Conservation (phyloP, 2,113 vertebrate genomes). For the Gopherus evgoodei region DNA sequence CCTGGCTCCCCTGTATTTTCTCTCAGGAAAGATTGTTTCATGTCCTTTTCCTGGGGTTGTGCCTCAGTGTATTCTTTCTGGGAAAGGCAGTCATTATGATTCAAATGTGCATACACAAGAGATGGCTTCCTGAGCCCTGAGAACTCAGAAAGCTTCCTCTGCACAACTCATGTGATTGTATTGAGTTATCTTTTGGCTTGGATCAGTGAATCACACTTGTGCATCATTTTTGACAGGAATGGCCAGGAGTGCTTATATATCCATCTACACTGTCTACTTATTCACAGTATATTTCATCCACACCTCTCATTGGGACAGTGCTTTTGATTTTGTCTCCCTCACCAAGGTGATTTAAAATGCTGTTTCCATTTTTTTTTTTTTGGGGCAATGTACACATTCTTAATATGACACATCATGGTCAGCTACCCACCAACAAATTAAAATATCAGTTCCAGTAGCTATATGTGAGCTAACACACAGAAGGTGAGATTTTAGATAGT, state of each 20-base stretch:
- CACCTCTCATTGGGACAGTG: background rate
- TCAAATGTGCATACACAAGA: background rate
- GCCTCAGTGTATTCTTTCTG: slow-evolving; percentile 18
- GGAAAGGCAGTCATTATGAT: background rate
- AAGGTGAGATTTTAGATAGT: background rate
- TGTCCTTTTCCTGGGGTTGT: background rate
- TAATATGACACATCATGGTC: background rate
- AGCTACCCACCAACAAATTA: background rate
- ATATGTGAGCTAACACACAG: background rate
- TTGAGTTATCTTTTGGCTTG: slow-evolving; percentile 65
- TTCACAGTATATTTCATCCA: slow-evolving; percentile 36
- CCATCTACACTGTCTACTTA: background rate
- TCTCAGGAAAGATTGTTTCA: background rate
- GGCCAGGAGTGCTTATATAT: slow-evolving; percentile 43
- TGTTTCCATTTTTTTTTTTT: background rate
- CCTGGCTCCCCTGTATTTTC: background rate
- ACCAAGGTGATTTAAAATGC: background rate
- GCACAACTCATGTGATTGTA: slow-evolving; percentile 59
- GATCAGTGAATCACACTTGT: slow-evolving; percentile 54
- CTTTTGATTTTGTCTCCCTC: slow-evolving; percentile 12
- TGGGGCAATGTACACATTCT: background rate
- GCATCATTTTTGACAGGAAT: slow-evolving; percentile 54
- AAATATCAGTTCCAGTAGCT: background rate
- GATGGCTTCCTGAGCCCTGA: slow-evolving; percentile 45
- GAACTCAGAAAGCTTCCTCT: slow-evolving; percentile 56